Evolutionary conservation across 2,113 vertebrate genomes (phyloP), one percentile per base, ranked within the genome.

Genomic region (Ammodytes marinus): DNA sequence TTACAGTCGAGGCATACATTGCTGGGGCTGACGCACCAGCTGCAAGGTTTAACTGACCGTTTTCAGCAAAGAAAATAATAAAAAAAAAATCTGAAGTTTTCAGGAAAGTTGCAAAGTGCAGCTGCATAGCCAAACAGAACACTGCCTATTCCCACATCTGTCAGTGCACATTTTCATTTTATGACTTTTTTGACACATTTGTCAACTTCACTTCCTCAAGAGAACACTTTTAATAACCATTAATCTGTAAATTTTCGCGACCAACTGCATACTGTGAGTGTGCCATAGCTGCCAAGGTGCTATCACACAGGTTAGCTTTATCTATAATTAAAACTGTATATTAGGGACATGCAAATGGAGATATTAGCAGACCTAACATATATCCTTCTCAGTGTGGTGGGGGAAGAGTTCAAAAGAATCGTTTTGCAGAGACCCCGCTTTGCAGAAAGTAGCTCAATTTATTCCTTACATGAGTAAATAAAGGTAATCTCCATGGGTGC

Each of bases 251-350:
- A 74, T 82, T 40, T 74, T 69, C 45, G 37, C 50, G 27, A 49
- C 37, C 75, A 80, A 74, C 81, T 88, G 84, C 77, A 85, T 27
- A 42, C 47, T 77, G 66, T 47, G 81, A 86, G 74, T 47, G 69
- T 47, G 43, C 80, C 64, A 69, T n/a, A 77, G 79, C 80, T 70
- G 54, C 61, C 60, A 78, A 83, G 66, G 63, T 83, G 72, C 75
- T 76, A 82, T 87, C 90, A 87, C 88, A 76, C 81, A 90, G 82
- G 86, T 90, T 80, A 70, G 80, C 69, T 83, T 94, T 94, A 94
- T 95, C 91, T 94, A 92, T 92, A 93, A 93, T 95, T 94, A 94
- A 92, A 93, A 92, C 86, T 85, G 82, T 89, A 90, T 92, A 94
- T 91, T 92, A 90, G 84, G 88, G 83, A 88, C 88, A 89, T 91